Evolutionary conservation across 2,797 vertebrate genomes (phyloP).

Genomic region (Rhabdomys pumilio): DNA sequence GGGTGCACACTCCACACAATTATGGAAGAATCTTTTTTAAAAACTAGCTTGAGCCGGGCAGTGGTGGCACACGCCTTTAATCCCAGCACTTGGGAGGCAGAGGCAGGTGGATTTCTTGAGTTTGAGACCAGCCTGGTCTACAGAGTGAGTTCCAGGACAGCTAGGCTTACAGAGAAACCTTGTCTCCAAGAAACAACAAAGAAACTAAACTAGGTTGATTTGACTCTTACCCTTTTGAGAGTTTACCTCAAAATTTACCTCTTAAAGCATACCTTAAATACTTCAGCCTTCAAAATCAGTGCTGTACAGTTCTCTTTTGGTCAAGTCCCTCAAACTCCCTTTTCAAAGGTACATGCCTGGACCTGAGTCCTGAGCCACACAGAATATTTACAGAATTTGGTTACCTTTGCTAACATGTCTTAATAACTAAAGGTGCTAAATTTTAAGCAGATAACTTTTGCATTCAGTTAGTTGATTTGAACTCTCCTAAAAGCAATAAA

Average conservation of each 20-base stretch:
- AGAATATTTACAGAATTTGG: not conserved
- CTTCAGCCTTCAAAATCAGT: constrained; percentile 17
- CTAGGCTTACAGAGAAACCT: no score
- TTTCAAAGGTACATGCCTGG: not conserved
- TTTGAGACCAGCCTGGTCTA: no score
- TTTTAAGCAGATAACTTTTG: not conserved
- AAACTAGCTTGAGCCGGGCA: not conserved
- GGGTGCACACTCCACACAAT: not conserved
- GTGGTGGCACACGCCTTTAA: no score
- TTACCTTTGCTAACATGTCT: constrained; percentile 29
- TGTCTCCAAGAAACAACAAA: no score
- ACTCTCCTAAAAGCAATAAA: not conserved
- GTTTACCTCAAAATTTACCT: constrained; percentile 40
- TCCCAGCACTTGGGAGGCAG: no score
- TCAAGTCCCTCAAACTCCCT: not conserved
- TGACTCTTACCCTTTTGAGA: constrained; percentile 40
- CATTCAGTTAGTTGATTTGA: not conserved
- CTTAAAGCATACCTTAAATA: constrained; percentile 52
- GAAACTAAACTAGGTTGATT: not conserved
- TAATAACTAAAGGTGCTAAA: not conserved
- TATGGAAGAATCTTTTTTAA: constrained; percentile 15
- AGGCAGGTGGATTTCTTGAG: no score
- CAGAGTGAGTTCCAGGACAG: no score
- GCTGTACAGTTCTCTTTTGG: not conserved
- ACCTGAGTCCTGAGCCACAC: not conserved